These are phyloP conservation scores for Pocota personata DNA, from an alignment of 2,888 invertebrate species.

Conservation along the genomic window DNA sequence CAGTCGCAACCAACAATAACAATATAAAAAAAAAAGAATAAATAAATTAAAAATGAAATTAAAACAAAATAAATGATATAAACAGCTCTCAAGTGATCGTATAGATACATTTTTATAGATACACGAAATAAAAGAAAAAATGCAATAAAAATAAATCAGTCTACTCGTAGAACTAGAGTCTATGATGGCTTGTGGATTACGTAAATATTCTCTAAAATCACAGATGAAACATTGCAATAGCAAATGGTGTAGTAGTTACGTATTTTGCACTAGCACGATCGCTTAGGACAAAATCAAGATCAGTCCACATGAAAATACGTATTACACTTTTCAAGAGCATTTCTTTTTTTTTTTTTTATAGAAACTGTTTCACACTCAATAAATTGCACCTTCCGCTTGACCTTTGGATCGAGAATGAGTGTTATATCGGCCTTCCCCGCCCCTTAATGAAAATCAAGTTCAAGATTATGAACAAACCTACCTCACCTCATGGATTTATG, in stretches of 20 bases:
- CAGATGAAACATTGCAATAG: slow-evolving; percentile 12
- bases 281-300: slow-evolving; percentile 18
- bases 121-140: slow-evolving; percentile 17
- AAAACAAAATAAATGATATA: slow-evolving; percentile 32
- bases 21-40: slow-evolving; percentile 11
- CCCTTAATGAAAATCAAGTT: slow-evolving; percentile 48
- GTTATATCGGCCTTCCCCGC: background rate
- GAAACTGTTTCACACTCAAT: background rate
- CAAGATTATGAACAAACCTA: slow-evolving; percentile 31
- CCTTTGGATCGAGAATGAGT: slow-evolving; percentile 25
- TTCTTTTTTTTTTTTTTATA: background rate
- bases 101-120: slow-evolving; percentile 9
- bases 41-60: slow-evolving; percentile 4
- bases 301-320: slow-evolving; percentile 13
- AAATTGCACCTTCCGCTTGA: slow-evolving; percentile 55
- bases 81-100: slow-evolving; percentile 37
- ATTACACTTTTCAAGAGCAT: background rate
- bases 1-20: slow-evolving; percentile 36
- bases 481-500: slow-evolving; percentile 37
- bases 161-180: background rate
- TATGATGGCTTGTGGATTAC: slow-evolving; percentile 32
- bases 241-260: background rate
- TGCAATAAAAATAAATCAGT: slow-evolving; percentile 57
- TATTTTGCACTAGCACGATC: background rate
- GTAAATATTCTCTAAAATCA: slow-evolving; percentile 21